Evolutionary conservation across 2,113 vertebrate species (phyloP).

Genomic region (Notarius lentiginosus): DNA sequence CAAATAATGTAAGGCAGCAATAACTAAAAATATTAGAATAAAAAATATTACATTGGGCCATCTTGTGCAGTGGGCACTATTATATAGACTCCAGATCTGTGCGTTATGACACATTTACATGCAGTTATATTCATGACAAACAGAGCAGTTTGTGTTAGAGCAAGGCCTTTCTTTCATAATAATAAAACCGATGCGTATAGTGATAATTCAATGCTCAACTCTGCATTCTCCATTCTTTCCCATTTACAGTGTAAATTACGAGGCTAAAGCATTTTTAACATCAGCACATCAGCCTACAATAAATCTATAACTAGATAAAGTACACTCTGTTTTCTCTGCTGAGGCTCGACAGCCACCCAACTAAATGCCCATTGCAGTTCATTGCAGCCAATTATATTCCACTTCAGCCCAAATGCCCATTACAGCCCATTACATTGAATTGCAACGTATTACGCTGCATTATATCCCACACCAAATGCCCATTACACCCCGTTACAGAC

Average conservation of each 20-base stretch:
- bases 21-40: too few relatives aligned
- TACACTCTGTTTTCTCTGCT: background rate
- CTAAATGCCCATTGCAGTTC: slow-evolving; percentile 5
- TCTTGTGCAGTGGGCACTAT: background rate
- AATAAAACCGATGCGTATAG: background rate
- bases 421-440: background rate
- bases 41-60: background rate
- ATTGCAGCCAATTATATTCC: background rate
- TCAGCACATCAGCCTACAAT: background rate
- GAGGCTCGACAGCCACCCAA: background rate
- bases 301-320: background rate
- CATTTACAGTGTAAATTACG: background rate
- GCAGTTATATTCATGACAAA: background rate
- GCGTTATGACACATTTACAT: background rate
- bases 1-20: background rate
- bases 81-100: background rate
- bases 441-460: background rate
- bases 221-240: background rate
- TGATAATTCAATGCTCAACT: background rate
- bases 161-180: background rate
- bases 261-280: background rate
- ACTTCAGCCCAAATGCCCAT: background rate
- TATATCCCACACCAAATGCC: background rate
- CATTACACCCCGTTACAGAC: background rate
- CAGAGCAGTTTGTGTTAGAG: background rate